Evolutionary conservation across 23 tunicate species (phyloP), one percentile per base, ranked within the genome.

Genomic region (Trididemnum miniatum): DNA sequence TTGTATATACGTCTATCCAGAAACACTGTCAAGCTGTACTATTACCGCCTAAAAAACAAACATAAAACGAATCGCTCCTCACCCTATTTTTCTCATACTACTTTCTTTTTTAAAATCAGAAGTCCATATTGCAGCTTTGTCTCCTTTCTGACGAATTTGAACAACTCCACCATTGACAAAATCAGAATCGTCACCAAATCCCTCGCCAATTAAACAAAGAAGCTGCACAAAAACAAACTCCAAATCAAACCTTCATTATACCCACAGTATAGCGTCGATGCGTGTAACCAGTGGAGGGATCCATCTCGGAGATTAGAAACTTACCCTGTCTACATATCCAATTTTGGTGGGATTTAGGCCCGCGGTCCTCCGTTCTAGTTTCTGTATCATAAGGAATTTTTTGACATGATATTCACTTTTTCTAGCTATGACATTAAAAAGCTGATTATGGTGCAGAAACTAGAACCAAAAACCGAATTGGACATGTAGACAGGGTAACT

Each of bases 131-230:
- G 99, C 88, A 35, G 80, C 60, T 78, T 83, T 89, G 78, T 95
- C 99, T 36, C 89, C 91, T 82, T 89, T 95, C 7, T 71, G 60
- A 7, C 99, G 82, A 35, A 89, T 80, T 86, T 95, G 99, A 20
- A 95, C 95, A 59, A 91, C 90, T 0, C 89, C 99, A 37, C 99
- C 99, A 51, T 86, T 85, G 1, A 95, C 90, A 63, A 54, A 82
- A 81, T 94, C 94, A 24, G 89, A 85, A 78, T 94, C 99, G n/a
- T 67, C 91, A 18, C 88, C 99, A 66, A 95, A 95, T 4, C 97
- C 95, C 76, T 95, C 99, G 1, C 99, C 99, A 35, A 95, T 95
- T 79, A 95, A 65, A 67, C 88, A 84, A 28, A 95, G 65, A 7
- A 95, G 78, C 90, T 89, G 65, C 20, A 87, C 0, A 29, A 20